Conservation (phyloP, 1,140 invertebrate genomes). For the Trialeurodes vaporariorum region DNA sequence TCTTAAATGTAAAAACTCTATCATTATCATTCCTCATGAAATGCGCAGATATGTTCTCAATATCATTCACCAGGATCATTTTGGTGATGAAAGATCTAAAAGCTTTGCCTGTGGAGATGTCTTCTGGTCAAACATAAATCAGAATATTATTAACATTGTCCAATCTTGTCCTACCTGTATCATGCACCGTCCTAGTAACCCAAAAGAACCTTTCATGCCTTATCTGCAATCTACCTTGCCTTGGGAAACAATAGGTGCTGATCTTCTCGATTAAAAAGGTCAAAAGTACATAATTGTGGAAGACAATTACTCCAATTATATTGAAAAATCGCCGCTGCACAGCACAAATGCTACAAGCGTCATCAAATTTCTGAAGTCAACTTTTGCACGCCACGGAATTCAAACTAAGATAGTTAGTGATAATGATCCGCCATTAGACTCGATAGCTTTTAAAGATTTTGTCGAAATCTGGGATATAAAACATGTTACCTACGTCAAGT, state of each 20-base stretch:
- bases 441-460: slow-evolving; percentile 17
- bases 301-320: slow-evolving; percentile 20
- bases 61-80: slow-evolving; percentile 35
- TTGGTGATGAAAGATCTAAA: slow-evolving; percentile 35
- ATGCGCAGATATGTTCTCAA: slow-evolving; percentile 30
- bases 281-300: slow-evolving; percentile 16
- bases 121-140: slow-evolving; percentile 35
- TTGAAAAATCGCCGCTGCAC: slow-evolving; percentile 12
- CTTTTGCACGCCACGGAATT: slow-evolving; percentile 29
- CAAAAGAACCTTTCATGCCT: slow-evolving; percentile 30
- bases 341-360: not conserved
- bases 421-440: slow-evolving; percentile 21
- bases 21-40: slow-evolving; percentile 32
- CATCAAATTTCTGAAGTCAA: slow-evolving; percentile 20
- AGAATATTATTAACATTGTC: slow-evolving; percentile 35
- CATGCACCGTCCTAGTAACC: slow-evolving; percentile 24
- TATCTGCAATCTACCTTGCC: slow-evolving; percentile 13
- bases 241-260: slow-evolving; percentile 17
- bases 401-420: slow-evolving; percentile 28
- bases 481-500: slow-evolving; percentile 8
- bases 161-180: slow-evolving; percentile 32
- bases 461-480: slow-evolving; percentile 10
- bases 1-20: slow-evolving; percentile 30
- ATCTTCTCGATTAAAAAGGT: slow-evolving; percentile 17
- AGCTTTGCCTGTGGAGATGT: slow-evolving; percentile 31